A percentile compares a stretch with the other conserved stretches of the same genome.
Evolutionary conservation across 1,140 invertebrate genomes (phyloP).

Genomic region (Trypoxylus dichotomus): DNA sequence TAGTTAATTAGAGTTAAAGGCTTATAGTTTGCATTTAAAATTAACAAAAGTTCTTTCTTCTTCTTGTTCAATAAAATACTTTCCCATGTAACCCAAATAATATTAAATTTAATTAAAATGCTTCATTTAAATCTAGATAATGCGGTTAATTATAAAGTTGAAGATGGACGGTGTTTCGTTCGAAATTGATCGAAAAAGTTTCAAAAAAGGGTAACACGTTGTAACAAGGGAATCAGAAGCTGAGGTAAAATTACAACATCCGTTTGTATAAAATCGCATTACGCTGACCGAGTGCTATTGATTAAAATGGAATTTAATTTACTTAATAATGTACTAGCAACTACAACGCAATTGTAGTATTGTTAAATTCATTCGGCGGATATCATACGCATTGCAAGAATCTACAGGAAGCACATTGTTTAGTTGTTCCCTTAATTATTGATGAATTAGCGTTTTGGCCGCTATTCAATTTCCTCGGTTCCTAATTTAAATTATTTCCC

Average conservation of each 20-base stretch:
- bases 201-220: no score
- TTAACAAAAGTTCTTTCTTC: no score
- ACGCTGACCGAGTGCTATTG: background rate
- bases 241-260: background rate
- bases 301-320: conserved; percentile 8
- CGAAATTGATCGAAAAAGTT: no score
- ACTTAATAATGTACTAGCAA: conserved; percentile 9
- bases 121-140: background rate
- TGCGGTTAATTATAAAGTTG: no score
- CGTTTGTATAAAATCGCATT: background rate
- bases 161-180: no score
- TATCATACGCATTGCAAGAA: background rate
- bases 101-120: no score
- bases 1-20: no score
- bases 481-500: background rate
- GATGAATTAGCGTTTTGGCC: background rate
- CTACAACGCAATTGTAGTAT: background rate
- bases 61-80: no score
- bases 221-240: no score
- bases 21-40: no score
- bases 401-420: background rate
- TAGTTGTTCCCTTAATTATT: conserved; percentile 17
- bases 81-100: no score
- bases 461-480: background rate
- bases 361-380: background rate